A percentile compares a stretch with the other conserved stretches of the same genome.
These are phyloP conservation scores for Styela plicata DNA, from an alignment of 23 tunicate species.

Conservation along the genomic window DNA sequence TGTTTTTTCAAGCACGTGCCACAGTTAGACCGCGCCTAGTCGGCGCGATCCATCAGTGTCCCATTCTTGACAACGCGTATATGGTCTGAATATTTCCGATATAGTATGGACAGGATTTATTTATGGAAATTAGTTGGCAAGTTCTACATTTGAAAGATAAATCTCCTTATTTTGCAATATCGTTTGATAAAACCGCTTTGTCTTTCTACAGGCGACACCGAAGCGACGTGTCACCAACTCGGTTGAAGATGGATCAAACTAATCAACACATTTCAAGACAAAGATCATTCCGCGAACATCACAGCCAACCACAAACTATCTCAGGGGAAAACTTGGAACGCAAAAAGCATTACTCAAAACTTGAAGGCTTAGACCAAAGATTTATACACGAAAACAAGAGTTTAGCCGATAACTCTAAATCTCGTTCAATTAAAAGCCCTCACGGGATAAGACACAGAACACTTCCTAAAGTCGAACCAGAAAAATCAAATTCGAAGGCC, in stretches of 20 bases:
- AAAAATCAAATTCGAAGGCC: not conserved
- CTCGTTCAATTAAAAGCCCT: not conserved
- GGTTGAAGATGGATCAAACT: not conserved
- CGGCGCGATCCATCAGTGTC: too few relatives aligned
- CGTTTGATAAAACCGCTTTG: too few relatives aligned
- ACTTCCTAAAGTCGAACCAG: not conserved
- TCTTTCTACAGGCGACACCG: slow-evolving; percentile 15
- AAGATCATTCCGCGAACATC: not conserved
- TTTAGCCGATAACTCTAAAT: not conserved
- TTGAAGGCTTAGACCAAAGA: not conserved
- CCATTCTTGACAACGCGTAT: too few relatives aligned
- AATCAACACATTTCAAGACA: not conserved
- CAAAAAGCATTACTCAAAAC: not conserved
- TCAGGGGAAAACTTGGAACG: not conserved
- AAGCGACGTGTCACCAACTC: slow-evolving; percentile 2
- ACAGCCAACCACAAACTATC: not conserved
- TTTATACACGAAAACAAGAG: not conserved
- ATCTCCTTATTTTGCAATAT: too few relatives aligned
- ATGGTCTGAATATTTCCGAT: too few relatives aligned
- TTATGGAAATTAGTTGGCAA: too few relatives aligned
- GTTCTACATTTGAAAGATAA: too few relatives aligned
- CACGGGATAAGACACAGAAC: not conserved
- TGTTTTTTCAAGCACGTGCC: too few relatives aligned
- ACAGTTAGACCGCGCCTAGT: too few relatives aligned
- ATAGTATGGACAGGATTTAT: too few relatives aligned